Evolutionary conservation across 2,888 invertebrate genomes (phyloP).

Genomic region (Leptura quadrifasciata): DNA sequence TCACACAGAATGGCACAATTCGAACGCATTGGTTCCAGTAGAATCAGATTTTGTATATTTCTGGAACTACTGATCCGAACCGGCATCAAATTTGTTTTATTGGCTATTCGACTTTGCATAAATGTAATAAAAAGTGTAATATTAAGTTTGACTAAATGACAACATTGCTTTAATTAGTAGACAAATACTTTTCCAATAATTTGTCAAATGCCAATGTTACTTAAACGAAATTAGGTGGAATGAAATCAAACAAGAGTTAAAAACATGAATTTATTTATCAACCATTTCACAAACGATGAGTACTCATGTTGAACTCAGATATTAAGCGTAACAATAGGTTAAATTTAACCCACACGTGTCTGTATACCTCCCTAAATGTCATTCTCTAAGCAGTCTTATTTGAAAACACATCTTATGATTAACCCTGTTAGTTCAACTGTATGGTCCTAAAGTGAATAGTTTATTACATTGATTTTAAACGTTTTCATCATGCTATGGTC

Average conservation of each 20-base stretch:
- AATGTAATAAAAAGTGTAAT: no score
- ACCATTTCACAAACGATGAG: slow-evolving; percentile 73
- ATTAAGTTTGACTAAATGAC: no score
- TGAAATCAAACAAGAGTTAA: slow-evolving; percentile 57
- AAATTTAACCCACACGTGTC: slow-evolving; percentile 62
- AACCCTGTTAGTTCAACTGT: slow-evolving; percentile 72
- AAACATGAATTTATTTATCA: slow-evolving; percentile 72
- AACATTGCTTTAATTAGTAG: no score
- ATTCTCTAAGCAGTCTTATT: slow-evolving; percentile 72
- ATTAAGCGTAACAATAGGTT: slow-evolving; percentile 71
- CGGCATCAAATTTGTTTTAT: no score
- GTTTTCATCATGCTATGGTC: slow-evolving; percentile 41
- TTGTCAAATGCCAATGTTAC: no score
- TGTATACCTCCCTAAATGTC: slow-evolving; percentile 70
- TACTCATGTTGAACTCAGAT: slow-evolving; percentile 72
- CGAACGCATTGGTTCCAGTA: no score
- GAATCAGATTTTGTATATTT: no score
- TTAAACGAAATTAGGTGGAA: not conserved
- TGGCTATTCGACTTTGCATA: no score
- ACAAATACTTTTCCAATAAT: no score
- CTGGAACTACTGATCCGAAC: no score
- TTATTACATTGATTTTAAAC: slow-evolving; percentile 41
- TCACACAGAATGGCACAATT: no score
- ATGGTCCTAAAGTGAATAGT: slow-evolving; percentile 65
- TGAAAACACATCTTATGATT: slow-evolving; percentile 69